phyloP scores from a whole-genome alignment of 2,797 vertebrate species.

The Manis javanica region DNA sequence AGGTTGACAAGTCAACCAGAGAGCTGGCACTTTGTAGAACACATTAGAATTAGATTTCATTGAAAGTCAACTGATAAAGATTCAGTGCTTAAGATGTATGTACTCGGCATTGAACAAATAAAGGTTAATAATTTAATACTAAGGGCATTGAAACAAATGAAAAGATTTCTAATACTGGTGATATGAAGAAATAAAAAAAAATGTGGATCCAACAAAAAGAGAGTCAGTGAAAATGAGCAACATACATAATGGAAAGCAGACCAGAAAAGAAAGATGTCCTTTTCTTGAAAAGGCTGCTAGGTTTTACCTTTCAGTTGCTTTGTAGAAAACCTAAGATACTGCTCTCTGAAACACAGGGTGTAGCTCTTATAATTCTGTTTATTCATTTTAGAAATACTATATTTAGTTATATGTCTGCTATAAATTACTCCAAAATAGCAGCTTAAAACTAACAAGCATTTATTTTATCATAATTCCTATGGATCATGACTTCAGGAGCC shows the following conservation, averaged over 20 bases:
- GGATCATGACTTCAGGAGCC: neutral
- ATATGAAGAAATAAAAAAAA: neutral
- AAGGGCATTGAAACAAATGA: neutral
- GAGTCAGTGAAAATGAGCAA: neutral
- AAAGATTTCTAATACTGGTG: neutral
- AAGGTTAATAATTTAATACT: neutral
- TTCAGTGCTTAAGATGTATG: neutral
- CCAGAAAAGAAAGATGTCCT: neutral
- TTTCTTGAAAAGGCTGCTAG: neutral
- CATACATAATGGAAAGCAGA: neutral
- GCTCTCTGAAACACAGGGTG: neutral
- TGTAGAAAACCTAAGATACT: neutral
- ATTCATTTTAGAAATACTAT: neutral
- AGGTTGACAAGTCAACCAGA: neutral
- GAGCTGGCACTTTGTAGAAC: neutral
- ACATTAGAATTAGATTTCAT: neutral
- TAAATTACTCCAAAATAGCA: neutral
- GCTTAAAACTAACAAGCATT: neutral
- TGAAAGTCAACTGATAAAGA: neutral
- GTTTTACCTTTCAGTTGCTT: constrained; percentile 23
- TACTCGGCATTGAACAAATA: neutral
- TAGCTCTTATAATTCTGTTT: neutral
- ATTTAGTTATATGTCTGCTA: neutral
- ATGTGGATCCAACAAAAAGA: neutral
- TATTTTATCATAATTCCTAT: neutral